Evolutionary conservation across 2,888 invertebrate species (phyloP), one percentile per base, ranked within the genome.

Genomic region (Oligia fasciuncula): DNA sequence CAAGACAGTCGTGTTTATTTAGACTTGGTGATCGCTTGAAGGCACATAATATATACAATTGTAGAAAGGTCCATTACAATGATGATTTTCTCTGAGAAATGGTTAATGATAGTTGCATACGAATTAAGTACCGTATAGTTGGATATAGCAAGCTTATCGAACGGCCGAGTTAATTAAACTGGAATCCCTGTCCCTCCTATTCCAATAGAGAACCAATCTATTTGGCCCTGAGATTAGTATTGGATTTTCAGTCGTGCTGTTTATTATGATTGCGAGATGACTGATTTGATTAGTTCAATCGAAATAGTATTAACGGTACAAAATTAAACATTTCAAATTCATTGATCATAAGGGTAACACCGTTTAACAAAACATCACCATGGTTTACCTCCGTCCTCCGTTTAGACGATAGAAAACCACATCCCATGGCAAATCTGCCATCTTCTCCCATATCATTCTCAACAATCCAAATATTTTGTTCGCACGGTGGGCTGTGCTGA

Each of bases 401-500:
- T 40, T 84, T 57, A 62, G 46, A 40, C 6, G 60, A 29, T 13
- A 9, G 1, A 71, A 40, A 84, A 62, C 29, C 23, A 79, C 40
- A 71, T 63, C 49, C 17, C 40, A 60, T 60, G 40, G 11, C 43
- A n/a, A 76, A 66, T 57, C 49, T 66, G 5, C 69, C 40, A 72
- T 74, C 46, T 60, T 68, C 49, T 66, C 57, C 76, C 68, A 72
- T n/a, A n/a, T n/a, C 49, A 62, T 80, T 84, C 66, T 74, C 70
- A 62, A 63, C 70, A 87, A 78, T 75, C 77, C 76, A 54, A 83
- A 85, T 86, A 83, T 85, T 84, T 80, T 68, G 85, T 80, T 89
- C 88, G 77, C 90, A 92, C 89, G 92, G 77, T 81, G 88, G 80
- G 71, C 85, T 84, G 87, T 84, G 84, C 89, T 92, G 92, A 93